A percentile compares a stretch with the other conserved stretches of the same genome.
Conservation (phyloP, 2,797 vertebrate genomes). For the Chrosomus eos region DNA sequence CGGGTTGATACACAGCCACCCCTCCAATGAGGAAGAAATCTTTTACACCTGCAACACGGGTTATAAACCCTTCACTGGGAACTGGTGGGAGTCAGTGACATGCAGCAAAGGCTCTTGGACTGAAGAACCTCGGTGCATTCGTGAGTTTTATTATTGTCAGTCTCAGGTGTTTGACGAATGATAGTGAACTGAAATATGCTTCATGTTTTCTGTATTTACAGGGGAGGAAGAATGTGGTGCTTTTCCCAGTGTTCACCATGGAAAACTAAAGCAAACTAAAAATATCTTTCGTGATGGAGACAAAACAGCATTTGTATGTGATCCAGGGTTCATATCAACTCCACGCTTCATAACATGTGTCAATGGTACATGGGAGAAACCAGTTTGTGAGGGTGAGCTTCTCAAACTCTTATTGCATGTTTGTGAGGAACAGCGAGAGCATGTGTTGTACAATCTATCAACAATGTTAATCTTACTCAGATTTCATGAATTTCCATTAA, state of each 20-base stretch:
- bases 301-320: accelerated
- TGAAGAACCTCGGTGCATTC: background rate
- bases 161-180: background rate
- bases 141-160: background rate
- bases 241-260: conserved; percentile 56
- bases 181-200: background rate
- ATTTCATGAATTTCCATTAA: background rate
- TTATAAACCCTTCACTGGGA: background rate
- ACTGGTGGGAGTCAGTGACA: background rate
- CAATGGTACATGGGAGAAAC: conserved; percentile 49
- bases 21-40: too few species aligned
- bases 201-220: conserved; percentile 41
- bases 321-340: background rate
- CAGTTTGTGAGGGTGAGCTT: conserved; percentile 42
- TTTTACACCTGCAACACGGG: too few species aligned
- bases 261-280: accelerated
- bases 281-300: accelerated
- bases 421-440: background rate
- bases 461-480: background rate
- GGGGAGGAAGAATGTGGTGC: conserved; percentile 50
- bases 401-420: background rate
- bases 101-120: background rate
- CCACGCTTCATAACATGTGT: accelerated
- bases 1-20: too few species aligned
- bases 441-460: background rate